These are phyloP conservation scores for Amphipyra berbera DNA, from an alignment of 2,888 invertebrate genomes.

Conservation along the genomic window DNA sequence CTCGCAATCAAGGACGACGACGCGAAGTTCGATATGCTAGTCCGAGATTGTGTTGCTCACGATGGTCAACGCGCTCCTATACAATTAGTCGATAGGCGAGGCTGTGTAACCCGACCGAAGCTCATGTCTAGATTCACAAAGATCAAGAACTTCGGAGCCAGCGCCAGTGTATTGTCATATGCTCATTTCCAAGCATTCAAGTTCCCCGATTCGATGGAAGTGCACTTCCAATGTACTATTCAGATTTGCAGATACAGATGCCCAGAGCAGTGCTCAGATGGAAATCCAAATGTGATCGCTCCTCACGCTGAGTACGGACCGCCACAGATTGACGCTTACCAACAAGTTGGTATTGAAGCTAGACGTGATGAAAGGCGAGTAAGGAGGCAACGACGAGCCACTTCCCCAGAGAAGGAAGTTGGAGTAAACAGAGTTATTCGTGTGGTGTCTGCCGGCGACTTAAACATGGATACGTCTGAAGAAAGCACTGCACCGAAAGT, in stretches of 20 bases:
- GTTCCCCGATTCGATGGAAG: constrained; percentile 98
- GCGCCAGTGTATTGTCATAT: constrained; percentile 97
- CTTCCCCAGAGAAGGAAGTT: constrained; percentile 94
- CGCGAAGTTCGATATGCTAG: constrained; percentile 98
- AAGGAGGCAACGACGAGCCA: constrained; percentile 91
- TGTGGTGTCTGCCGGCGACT: constrained; percentile 97
- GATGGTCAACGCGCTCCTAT: constrained; percentile 98
- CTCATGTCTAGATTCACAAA: constrained; percentile 98
- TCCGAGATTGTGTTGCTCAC: constrained; percentile 98
- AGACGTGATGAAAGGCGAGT: constrained; percentile 93
- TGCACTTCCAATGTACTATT: constrained; percentile 98
- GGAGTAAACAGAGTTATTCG: constrained; percentile 96
- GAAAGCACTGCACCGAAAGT: constrained; percentile 90
- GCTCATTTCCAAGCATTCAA: constrained; percentile 98
- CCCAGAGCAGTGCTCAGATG: constrained; percentile 96
- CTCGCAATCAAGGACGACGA: constrained; percentile 98
- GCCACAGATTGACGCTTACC: constrained; percentile 89
- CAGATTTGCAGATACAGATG: constrained; percentile 98
- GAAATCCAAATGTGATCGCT: constrained; percentile 83
- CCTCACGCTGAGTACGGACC: constrained; percentile 93
- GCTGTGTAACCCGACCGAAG: constrained; percentile 97
- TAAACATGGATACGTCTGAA: constrained; percentile 94
- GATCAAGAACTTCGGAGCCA: constrained; percentile 98
- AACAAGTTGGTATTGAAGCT: constrained; percentile 90
- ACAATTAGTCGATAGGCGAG: constrained; percentile 97